Evolutionary conservation across 2,888 invertebrate species (phyloP), one percentile per base, ranked within the genome.

Genomic region (Tryphoninae sp.): DNA sequence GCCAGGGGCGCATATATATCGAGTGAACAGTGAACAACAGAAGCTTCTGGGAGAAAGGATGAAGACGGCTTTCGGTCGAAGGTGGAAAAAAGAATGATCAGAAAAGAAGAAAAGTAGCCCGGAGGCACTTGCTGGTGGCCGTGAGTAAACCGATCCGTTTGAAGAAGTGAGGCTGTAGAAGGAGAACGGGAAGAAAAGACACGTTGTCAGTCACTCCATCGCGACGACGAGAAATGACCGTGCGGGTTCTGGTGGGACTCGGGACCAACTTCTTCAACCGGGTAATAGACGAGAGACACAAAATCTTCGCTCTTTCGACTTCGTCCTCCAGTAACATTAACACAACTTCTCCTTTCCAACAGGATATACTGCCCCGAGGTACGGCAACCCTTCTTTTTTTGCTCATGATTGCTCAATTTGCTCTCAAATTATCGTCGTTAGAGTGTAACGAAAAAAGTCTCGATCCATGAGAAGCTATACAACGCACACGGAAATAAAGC

Each of bases 1-100:
- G 85, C 86, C 82, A 19, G 22, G 13, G 58, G 89, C 67, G 53
- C 86, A 89, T 89, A 88, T 89, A 88, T 89, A 88, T 88, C 86
- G 89, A 89, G 86, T 85, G 86, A 55, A 86, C 84, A 82, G 55
- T 59, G 55, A 55, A 65, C 42, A 59, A 55, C 16, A 75, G 68
- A 82, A 85, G 55, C 22, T 69, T 69, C 23, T 58, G 40, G 42
- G 58, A 84, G 87, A 86, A 88, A 86, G 85, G 86, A 89, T 86
- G 87, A 88, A 87, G 88, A 88, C 87, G 84, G 82, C 80, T 83
- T 33, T 78, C 67, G 74, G 49, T 78, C 77, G 64, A 69, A 80
- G 55, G 80, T 72, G 65, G 42, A 61, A 69, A 69, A 72, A 64
- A 76, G 73, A 8, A 72, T 23, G 55, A 55, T 62, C 45, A 64